Base-by-base conservation (phyloP, 2,113 vertebrate genomes). In the Lynx canadensis region DNA sequence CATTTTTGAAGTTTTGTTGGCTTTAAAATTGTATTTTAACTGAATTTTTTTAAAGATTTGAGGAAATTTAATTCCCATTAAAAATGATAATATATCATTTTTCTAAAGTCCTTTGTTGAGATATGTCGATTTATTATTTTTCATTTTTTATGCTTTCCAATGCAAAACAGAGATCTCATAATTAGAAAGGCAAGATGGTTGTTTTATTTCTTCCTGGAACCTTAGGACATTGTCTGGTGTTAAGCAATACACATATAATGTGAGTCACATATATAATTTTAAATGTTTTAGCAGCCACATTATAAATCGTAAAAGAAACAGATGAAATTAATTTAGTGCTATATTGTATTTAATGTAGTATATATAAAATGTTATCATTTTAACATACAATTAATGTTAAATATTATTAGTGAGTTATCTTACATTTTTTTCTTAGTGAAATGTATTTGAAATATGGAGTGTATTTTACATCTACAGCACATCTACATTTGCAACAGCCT, bases 11-110 rank as follows among this genome's bases (percentile, higher is more conserved):
- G 21, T 69, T 60, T 52, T 18, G 1, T 38, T 97, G 96, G 83
- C 36, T 82, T 38, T 85, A 7, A 4, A 93, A 83, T 66, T 79
- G 29, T 27, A 50, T 80, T 91, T 89, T 83, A 92, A 60, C 57
- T 69, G 16, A 91, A 33, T 33, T 66, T 98, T 97, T 66, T 96
- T 52, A 4, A 83, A 78, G 4, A 84, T 52, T 73, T 84, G 71
- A 88, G 11, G 45, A 78, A 65, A 86, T 71, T 38, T 50, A 65
- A 50, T 63, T 79, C 82, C 19, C 1, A 10, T 76, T 60, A 7
- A 89, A 93, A 86, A 68, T 7, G 13, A 79, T 55, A 69, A 23
- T 76, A 0, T 4, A 27, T 57, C 0, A 38, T 3, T 63, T 80
- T 86, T 89, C 7, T 80, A 36, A 81, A 57, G 33, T 68, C 41